Evolutionary conservation across 2,797 vertebrate species (phyloP).

Genomic region (Hypotaenidia okinawae): DNA sequence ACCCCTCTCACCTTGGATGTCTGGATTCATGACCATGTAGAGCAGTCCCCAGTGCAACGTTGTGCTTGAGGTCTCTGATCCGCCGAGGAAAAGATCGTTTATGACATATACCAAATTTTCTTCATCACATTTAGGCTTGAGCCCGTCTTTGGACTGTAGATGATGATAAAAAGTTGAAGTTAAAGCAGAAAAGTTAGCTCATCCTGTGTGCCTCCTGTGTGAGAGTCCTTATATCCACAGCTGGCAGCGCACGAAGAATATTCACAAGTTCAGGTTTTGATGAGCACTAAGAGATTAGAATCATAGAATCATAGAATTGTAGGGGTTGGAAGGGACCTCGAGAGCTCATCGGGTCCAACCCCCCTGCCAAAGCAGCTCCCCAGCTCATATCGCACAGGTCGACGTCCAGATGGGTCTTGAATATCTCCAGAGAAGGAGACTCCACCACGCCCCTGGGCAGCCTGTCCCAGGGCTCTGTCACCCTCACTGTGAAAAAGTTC

Average conservation of each 20-base stretch:
- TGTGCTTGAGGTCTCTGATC: slow-evolving; percentile 65
- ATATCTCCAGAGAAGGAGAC: too few species aligned
- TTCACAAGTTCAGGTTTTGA: background rate
- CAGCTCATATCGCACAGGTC: too few species aligned
- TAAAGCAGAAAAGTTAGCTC: background rate
- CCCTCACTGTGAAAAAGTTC: too few species aligned
- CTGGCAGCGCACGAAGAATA: background rate
- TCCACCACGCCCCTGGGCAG: too few species aligned
- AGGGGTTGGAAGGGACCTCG: too few species aligned
- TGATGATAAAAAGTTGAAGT: background rate
- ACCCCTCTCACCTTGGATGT: slow-evolving; percentile 51
- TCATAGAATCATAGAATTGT: too few species aligned
- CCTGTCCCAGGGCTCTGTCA: too few species aligned
- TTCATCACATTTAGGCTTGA: slow-evolving; percentile 53
- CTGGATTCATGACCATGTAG: slow-evolving; percentile 38
- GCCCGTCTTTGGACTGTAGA: slow-evolving; percentile 28
- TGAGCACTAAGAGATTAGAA: background rate
- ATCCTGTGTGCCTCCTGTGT: background rate
- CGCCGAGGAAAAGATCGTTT: slow-evolving; percentile 63
- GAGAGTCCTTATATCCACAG: background rate
- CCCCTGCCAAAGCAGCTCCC: too few species aligned
- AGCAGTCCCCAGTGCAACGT: slow-evolving; percentile 65
- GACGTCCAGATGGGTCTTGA: too few species aligned
- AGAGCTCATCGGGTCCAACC: too few species aligned
- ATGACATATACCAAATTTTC: slow-evolving; percentile 68